Evolutionary conservation across 2,797 vertebrate genomes (phyloP).

Genomic region (Tiaroga cobitis): DNA sequence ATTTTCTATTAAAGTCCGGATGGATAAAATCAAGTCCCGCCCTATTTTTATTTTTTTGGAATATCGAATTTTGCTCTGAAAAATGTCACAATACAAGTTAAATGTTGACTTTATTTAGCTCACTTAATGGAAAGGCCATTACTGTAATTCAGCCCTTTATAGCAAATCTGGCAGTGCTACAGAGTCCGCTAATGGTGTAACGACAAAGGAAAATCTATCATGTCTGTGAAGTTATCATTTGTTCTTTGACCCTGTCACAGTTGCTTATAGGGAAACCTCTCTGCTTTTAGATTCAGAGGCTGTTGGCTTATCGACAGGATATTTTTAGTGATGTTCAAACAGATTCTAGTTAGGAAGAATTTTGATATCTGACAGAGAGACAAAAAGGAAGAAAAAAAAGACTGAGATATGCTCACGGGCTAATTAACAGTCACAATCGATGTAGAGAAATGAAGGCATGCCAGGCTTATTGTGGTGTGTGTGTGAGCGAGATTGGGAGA

Average conservation of each 20-base stretch:
- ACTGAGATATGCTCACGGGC: constrained; percentile 23
- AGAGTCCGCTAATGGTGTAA: constrained; percentile 13
- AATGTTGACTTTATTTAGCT: not conserved
- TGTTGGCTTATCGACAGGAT: constrained; percentile 53
- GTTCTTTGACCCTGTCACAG: not conserved
- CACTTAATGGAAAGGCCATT: constrained; percentile 25
- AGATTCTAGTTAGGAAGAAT: constrained; percentile 40
- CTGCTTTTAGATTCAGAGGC: constrained; percentile 27
- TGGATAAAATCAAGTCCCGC: not conserved
- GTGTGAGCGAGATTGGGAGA: not conserved
- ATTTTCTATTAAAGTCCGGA: not conserved
- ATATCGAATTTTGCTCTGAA: not conserved
- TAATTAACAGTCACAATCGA: constrained; percentile 66
- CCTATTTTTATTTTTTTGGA: not conserved
- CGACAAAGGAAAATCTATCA: constrained; percentile 36
- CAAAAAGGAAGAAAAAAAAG: constrained; percentile 36
- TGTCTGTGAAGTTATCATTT: constrained; percentile 17
- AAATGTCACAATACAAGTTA: not conserved
- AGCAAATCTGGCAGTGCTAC: constrained; percentile 12
- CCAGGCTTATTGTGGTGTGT: not conserved
- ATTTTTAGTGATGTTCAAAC: constrained; percentile 53
- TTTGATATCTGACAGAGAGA: constrained; percentile 55
- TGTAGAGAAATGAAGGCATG: constrained; percentile 52
- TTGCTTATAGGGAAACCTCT: constrained; percentile 9
- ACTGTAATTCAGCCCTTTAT: constrained; percentile 7